Evolutionary conservation across 2,797 vertebrate species (phyloP).

Genomic region (Tapera naevia): DNA sequence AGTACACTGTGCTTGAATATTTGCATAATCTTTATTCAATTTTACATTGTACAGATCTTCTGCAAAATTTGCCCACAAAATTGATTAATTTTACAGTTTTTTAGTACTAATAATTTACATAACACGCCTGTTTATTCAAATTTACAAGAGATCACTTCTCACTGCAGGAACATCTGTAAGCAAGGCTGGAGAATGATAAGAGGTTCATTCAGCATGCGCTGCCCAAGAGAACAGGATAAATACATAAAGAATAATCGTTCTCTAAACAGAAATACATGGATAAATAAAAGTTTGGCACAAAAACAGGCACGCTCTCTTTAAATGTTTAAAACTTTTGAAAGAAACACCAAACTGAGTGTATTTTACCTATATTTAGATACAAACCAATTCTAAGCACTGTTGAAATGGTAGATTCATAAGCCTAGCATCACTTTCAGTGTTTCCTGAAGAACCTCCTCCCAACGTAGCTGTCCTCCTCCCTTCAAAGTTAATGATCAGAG

Average conservation of each 20-base stretch:
- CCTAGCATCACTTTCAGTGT: neutral
- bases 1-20: neutral
- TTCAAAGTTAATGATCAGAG: neutral
- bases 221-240: neutral
- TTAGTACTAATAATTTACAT: neutral
- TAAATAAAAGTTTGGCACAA: neutral
- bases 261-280: neutral
- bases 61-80: neutral
- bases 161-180: neutral
- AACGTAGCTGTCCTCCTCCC: neutral
- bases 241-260: neutral
- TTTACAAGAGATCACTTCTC: neutral
- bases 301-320: neutral
- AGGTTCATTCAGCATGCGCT: neutral
- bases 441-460: neutral
- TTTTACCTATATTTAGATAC: neutral
- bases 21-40: conserved; percentile 8
- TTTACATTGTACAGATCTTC: neutral
- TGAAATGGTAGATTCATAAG: neutral
- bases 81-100: neutral
- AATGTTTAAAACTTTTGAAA: neutral
- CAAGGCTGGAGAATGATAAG: neutral
- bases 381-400: neutral
- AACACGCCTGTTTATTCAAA: neutral
- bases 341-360: neutral